Conservation (phyloP, 92 coral and sea anemone genomes). For the Umimayanthus chanpuru region DNA sequence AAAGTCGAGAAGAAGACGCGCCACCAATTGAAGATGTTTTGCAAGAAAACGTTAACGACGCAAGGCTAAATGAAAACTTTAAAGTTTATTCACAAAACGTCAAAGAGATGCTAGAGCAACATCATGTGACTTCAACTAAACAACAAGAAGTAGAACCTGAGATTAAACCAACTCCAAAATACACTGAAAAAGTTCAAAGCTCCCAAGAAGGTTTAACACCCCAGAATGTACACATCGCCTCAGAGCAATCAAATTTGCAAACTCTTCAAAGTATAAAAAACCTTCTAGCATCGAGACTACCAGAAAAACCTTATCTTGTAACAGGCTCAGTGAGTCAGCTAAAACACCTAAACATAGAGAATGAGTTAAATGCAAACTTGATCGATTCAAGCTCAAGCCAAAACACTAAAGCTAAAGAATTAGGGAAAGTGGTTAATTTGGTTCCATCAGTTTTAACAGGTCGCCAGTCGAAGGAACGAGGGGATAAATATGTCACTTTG, state of each 20-base stretch:
- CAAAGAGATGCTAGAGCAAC: slow-evolving; percentile 1
- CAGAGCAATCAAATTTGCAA: neutral
- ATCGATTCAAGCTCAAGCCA: neutral
- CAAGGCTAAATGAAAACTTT: slow-evolving; percentile 28
- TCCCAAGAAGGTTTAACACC: neutral
- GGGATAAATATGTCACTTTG: slow-evolving; percentile 56
- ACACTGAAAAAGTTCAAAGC: neutral
- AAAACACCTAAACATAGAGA: slow-evolving; percentile 23
- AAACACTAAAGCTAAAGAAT: neutral
- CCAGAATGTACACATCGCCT: neutral
- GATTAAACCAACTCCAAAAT: slow-evolving; percentile 14
- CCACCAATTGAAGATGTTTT: slow-evolving; percentile 13
- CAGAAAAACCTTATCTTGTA: neutral
- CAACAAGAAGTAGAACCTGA: neutral
- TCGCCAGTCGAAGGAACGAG: neutral
- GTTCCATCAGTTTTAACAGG: neutral
- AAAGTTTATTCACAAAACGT: slow-evolving; percentile 26
- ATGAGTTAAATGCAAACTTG: slow-evolving; percentile 16
- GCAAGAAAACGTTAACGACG: slow-evolving; percentile 30
- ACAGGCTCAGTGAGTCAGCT: slow-evolving; percentile 2
- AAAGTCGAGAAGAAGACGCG: no score
- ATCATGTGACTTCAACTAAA: neutral
- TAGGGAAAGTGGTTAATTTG: neutral
- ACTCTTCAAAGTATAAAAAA: neutral
- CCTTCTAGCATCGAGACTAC: neutral